Percentiles rank a stretch among this genome's conserved stretches.
phyloP scores from a whole-genome alignment of 2,888 invertebrate genomes.

The Aspidapion aeneum region DNA sequence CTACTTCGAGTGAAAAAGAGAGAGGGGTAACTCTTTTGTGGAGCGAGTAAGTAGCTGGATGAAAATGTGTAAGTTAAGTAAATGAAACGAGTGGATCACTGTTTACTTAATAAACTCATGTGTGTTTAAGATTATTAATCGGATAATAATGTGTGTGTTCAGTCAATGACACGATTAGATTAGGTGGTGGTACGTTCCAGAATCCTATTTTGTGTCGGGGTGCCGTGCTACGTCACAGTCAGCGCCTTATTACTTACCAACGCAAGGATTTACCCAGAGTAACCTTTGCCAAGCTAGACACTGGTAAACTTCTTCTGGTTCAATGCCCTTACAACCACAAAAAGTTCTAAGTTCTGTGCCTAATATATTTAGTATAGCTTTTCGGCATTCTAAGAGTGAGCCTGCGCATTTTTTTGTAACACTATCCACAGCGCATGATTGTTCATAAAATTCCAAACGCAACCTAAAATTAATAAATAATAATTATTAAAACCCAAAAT shows the following conservation, averaged over 20 bases:
- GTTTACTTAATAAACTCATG: no score
- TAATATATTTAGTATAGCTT: conserved; percentile 81
- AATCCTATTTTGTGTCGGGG: no score
- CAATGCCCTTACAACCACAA: conserved; percentile 85
- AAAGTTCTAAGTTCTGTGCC: conserved; percentile 86
- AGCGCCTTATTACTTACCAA: conserved; percentile 60
- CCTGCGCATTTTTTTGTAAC: conserved; percentile 88
- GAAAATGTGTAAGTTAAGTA: no score
- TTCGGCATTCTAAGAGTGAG: conserved; percentile 77
- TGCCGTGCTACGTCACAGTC: conserved; percentile 50
- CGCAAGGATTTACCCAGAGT: conserved; percentile 90
- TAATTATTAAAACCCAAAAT: no score
- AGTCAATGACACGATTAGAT: no score
- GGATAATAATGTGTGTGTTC: no score
- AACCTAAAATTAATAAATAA: conserved; percentile 50
- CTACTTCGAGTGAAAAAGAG: no score
- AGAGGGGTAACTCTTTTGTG: no score
- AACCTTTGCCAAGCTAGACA: conserved; percentile 89
- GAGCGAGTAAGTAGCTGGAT: no score
- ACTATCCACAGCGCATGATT: conserved; percentile 88
- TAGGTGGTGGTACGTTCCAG: no score
- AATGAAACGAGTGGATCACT: no score
- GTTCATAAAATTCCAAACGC: conserved; percentile 83
- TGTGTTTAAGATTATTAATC: no score
- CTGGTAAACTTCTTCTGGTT: conserved; percentile 79